A percentile compares a stretch with the other conserved stretches of the same genome.
These are phyloP conservation scores for Heterotilapia buettikoferi DNA, from an alignment of 2,113 vertebrate species.

Conservation along the genomic window DNA sequence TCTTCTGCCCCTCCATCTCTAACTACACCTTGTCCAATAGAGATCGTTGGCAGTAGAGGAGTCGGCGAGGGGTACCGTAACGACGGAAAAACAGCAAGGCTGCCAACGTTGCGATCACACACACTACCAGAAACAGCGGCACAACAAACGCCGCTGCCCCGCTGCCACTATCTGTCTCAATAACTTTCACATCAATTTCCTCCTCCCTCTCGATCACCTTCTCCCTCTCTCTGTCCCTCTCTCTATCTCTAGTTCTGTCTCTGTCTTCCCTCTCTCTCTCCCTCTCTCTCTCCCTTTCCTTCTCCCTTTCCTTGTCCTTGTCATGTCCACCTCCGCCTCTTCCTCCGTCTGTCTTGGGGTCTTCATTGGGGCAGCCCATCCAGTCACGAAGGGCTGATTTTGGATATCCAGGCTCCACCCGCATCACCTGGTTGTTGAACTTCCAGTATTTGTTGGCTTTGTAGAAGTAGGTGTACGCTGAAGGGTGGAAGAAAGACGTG, in stretches of 20 bases:
- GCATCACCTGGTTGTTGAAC: conserved; percentile 87
- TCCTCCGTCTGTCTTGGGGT: conserved; percentile 65
- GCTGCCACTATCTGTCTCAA: conserved; percentile 61
- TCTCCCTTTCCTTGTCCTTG: conserved; percentile 46
- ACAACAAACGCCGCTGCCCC: conserved; percentile 72
- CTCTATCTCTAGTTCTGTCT: conserved; percentile 18
- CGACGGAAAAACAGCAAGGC: conserved; percentile 80
- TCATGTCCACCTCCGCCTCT: conserved; percentile 56
- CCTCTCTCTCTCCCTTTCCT: not conserved
- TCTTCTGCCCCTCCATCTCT: not conserved
- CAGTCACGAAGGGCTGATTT: conserved; percentile 85
- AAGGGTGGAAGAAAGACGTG: not conserved
- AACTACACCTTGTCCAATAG: conserved; percentile 87
- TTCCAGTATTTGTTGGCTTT: conserved; percentile 93
- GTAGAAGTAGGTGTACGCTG: conserved; percentile 89
- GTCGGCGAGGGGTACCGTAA: conserved; percentile 82
- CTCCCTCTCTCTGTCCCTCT: conserved; percentile 13
- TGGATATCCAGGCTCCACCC: conserved; percentile 85
- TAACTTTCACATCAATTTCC: conserved; percentile 79
- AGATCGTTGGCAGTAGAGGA: conserved; percentile 87
- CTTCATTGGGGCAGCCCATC: conserved; percentile 80
- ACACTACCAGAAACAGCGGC: conserved; percentile 79
- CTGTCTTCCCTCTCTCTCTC: conserved; percentile 15
- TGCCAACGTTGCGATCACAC: conserved; percentile 76
- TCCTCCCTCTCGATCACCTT: conserved; percentile 1